A percentile compares a stretch with the other conserved stretches of the same genome.
Conservation (phyloP, 2,797 vertebrate genomes). For the Hippocampus kuda region DNA sequence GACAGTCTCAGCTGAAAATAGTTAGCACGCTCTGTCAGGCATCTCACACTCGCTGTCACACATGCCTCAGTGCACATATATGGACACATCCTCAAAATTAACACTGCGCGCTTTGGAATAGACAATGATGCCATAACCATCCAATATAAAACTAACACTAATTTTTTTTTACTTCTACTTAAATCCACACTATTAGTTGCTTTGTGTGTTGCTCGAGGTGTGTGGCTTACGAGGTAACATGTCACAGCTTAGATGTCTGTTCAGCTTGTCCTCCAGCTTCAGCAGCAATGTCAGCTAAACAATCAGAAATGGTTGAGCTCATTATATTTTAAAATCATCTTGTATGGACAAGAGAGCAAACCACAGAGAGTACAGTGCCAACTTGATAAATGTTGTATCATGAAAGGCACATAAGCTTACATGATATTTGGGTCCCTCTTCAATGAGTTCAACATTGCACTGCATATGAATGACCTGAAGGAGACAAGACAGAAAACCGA, state of each 20-base stretch:
- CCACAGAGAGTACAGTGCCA: background rate
- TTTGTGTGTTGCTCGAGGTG: background rate
- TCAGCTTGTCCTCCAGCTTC: conserved; percentile 97
- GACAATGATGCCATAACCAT: conserved; percentile 1
- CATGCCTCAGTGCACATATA: conserved; percentile 18
- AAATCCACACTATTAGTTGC: background rate
- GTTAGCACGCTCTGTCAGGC: conserved; percentile 27
- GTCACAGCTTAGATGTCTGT: conserved; percentile 96
- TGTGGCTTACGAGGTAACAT: conserved; percentile 74
- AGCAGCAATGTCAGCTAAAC: conserved; percentile 87
- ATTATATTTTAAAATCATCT: background rate
- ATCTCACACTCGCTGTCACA: conserved; percentile 29
- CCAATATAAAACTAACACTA: background rate
- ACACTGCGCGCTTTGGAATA: background rate
- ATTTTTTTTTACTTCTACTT: background rate
- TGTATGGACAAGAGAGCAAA: background rate
- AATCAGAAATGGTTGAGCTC: background rate
- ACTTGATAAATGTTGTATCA: background rate
- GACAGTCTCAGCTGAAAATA: conserved; percentile 38
- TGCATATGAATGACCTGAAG: conserved; percentile 89
- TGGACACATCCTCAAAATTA: conserved; percentile 6
- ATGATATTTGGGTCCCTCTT: conserved; percentile 89
- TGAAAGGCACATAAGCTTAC: conserved; percentile 59
- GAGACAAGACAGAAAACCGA: background rate
- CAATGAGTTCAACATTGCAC: conserved; percentile 86